Conservation (phyloP, 2,888 invertebrate genomes). For the Iphiclides podalirius region DNA sequence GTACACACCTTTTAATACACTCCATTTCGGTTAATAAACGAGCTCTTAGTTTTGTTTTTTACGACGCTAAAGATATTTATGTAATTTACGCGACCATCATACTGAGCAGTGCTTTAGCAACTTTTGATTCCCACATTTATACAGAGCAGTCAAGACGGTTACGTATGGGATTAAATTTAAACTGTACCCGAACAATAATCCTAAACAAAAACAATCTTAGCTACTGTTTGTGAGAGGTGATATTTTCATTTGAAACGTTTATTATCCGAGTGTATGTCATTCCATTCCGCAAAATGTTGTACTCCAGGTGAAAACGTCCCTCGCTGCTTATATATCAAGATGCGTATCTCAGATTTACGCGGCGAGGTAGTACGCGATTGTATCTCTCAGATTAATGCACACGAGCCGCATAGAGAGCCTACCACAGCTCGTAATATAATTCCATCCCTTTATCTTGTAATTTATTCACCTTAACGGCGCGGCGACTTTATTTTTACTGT, state of each 20-base stretch:
- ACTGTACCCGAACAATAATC: background rate
- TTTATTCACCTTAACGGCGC: conserved; percentile 38
- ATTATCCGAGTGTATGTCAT: conserved; percentile 20
- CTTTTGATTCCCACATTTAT: background rate
- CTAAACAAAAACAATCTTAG: conserved; percentile 12
- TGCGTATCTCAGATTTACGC: conserved; percentile 70
- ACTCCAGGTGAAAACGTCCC: conserved; percentile 37
- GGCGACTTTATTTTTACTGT: conserved; percentile 31
- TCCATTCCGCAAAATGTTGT: conserved; percentile 28
- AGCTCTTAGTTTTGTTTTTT: conserved; percentile 13
- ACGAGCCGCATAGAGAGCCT: conserved; percentile 46
- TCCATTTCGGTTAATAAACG: conserved; percentile 18
- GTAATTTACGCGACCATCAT: conserved; percentile 8
- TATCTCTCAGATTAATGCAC: conserved; percentile 73
- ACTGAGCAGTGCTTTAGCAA: background rate
- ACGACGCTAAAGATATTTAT: conserved; percentile 2
- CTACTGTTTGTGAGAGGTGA: background rate
- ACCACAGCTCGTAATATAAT: conserved; percentile 50
- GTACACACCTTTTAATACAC: conserved; percentile 25
- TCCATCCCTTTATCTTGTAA: conserved; percentile 49
- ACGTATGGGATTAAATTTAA: background rate
- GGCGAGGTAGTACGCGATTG: conserved; percentile 57
- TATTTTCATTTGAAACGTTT: conserved; percentile 21
- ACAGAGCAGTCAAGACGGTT: too few species aligned
- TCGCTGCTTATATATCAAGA: conserved; percentile 58